Base-by-base conservation (phyloP, 2,797 vertebrate genomes). In the Apodemus agrarius region DNA sequence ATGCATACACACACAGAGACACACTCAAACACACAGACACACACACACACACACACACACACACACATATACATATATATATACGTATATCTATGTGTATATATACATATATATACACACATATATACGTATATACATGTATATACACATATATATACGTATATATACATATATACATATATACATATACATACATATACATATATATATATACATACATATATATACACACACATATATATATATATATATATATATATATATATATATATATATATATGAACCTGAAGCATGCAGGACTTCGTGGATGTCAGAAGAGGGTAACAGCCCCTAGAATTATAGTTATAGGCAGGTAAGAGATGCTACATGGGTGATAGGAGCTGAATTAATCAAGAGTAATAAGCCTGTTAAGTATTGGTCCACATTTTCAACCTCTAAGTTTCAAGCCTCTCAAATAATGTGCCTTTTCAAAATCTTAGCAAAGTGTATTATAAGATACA, bases 391-490 rank as follows among this genome's bases (percentile, higher is more conserved):
- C 26, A 46, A 65, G 59, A 24, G 3, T 43, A 67, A 43, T 22
- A 49, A 49, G 5, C 19, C 29, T 49, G 29, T 46, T 46, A 65
- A 65, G 29, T 84, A 40, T 49, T 84, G 29, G 31, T 43, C 61
- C 1, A 5, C 21, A 26, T 46, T 40, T 65, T 4, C 4, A 34
- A 34, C 17, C 24, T 4, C 59, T 22, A 89, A 16, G n/a, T 29
- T 57, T 82, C 79, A 91, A 93, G 84, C 31, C 34, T 29, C 80
- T 88, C 40, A 93, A 86, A 69, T 37, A 72, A 84, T 6, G 34
- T 75, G 4, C 3, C 17, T 86, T 93, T 95, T 26, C 37, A 94
- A 87, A 85, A 3, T 3, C 95, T 87, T 69, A 75, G 93, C 84
- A 84, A 75, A 63, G 87, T 3, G 0, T 69, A 80, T 69, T 69